Evolutionary conservation across 1,140 invertebrate species (phyloP).

Genomic region (Aphidius ervi): DNA sequence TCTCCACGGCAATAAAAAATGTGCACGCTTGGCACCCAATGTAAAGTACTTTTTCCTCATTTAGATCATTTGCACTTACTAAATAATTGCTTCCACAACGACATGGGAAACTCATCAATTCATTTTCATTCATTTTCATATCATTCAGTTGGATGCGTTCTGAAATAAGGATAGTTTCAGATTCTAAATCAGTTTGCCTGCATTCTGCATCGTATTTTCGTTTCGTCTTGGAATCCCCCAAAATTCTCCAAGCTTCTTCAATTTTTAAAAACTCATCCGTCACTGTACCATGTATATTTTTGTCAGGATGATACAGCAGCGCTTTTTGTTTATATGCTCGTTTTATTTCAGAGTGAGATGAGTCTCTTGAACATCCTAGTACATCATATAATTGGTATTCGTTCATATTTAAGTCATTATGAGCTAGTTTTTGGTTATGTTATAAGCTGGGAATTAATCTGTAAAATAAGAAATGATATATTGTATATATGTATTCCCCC

Average conservation of each 20-base stretch:
- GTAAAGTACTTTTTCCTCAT: conserved; percentile 45
- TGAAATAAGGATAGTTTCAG: conserved; percentile 53
- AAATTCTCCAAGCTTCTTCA: conserved; percentile 61
- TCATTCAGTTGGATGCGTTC: conserved; percentile 54
- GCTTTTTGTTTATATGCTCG: conserved; percentile 59
- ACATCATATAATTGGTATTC: conserved; percentile 56
- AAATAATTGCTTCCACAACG: conserved; percentile 62
- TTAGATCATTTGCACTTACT: conserved; percentile 49
- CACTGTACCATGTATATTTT: conserved; percentile 36
- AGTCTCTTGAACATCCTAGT: conserved; percentile 55
- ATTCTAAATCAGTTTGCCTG: conserved; percentile 52
- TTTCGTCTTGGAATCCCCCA: conserved; percentile 54
- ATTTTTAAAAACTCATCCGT: conserved; percentile 54
- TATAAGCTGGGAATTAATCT: too few species aligned
- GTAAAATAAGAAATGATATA: too few species aligned
- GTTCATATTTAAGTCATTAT: not conserved
- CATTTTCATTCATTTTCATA: conserved; percentile 46
- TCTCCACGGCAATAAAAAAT: conserved; percentile 56
- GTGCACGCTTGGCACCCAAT: conserved; percentile 66
- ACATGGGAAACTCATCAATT: conserved; percentile 56
- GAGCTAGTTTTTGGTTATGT: too few species aligned
- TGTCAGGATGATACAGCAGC: conserved; percentile 63
- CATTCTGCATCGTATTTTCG: conserved; percentile 59
- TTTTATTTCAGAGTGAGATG: conserved; percentile 60
- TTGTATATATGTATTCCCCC: too few species aligned